Evolutionary conservation across 2,888 invertebrate genomes (phyloP), one percentile per base, ranked within the genome.

Genomic region (Synanthedon tipuliformis): DNA sequence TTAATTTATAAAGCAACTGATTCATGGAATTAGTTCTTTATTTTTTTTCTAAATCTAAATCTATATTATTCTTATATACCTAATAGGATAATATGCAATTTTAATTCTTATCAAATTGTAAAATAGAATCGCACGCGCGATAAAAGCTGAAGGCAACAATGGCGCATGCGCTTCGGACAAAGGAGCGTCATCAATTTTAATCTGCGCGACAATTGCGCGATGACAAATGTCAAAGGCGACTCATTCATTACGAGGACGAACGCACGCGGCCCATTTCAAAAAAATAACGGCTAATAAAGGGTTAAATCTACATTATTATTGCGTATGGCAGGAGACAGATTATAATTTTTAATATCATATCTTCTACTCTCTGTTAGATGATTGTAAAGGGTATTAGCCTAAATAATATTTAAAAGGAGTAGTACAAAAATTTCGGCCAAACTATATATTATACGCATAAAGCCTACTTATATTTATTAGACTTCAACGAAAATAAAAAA

Each of bases 161-260:
- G 65, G 74, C 64, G 66, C 73, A 66, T 71, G 78, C 59, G 63
- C 67, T 59, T 68, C 64, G 71, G 73, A 82, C 83, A 83, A 86
- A 80, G 81, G 77, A 73, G 78, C 80, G 83, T 87, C 87, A 86
- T 87, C 86, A 87, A 86, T 87, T 86, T 86, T 86, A 87, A 87
- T 87, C 86, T 81, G 77, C 62, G 74, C 81, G 81, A 85, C 86
- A 85, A 86, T 86, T 84, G 86, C 81, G 70, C 85, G 83, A 81
- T 85, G 87, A 86, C 86, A 86, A 86, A 87, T 85, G 85, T 86
- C 86, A 86, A 64, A 74, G 64, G 76, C 77, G 76, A 73, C 79
- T 78, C 84, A 85, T 85, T 84, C 79, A 85, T 84, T 77, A 81
- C 73, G 66, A 68, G 69, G 72, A 70, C 74, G 77, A 73, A 72